These are phyloP conservation scores for Chlorodrepanis virens DNA, from an alignment of 2,113 vertebrate genomes.

Conservation along the genomic window DNA sequence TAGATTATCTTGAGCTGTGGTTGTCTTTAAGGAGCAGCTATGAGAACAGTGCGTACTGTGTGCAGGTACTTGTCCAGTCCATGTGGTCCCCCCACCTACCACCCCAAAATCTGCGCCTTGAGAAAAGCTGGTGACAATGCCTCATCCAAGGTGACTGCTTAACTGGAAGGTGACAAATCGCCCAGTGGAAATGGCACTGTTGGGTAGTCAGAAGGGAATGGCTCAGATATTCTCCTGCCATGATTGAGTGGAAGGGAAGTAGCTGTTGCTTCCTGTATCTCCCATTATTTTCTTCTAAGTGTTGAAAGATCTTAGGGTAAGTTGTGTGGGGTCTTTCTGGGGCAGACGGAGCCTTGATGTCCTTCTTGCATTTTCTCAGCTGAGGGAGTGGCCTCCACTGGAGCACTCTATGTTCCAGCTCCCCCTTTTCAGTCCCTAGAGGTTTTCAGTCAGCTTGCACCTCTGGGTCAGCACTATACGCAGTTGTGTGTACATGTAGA, in stretches of 20 bases:
- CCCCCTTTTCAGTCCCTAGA: neutral
- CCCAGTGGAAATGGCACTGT: neutral
- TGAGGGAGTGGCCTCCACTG: rapidly evolving
- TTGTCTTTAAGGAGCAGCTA: neutral
- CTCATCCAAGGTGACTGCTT: neutral
- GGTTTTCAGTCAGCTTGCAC: neutral
- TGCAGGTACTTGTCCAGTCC: neutral
- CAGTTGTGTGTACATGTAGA: neutral
- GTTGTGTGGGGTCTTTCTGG: neutral
- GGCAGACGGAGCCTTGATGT: neutral
- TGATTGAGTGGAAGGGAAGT: neutral
- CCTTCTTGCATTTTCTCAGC: neutral
- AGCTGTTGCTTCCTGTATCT: neutral
- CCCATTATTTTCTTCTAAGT: neutral
- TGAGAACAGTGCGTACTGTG: neutral
- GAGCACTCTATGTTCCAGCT: neutral
- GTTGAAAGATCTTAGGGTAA: neutral
- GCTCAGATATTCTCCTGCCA: neutral
- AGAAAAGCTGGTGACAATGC: neutral
- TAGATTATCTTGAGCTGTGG: neutral
- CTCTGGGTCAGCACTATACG: neutral
- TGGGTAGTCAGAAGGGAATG: neutral
- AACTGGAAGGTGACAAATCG: neutral
- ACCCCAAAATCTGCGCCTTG: neutral
- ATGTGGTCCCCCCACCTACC: neutral